phyloP scores from a whole-genome alignment of 2,797 vertebrate species.

The Anableps anableps region DNA sequence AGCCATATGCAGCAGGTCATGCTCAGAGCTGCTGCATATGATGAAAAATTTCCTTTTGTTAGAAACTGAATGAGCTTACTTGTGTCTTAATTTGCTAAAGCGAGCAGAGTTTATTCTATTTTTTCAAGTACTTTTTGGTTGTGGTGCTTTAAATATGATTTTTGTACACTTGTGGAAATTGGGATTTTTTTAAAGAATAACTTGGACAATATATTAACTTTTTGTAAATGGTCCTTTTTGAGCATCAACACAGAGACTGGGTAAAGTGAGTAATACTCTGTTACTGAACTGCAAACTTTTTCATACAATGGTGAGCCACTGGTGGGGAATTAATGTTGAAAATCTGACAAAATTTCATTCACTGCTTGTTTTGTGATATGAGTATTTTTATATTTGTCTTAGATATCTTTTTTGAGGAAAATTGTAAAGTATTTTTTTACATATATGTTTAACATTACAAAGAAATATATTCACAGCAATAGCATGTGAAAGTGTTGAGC shows the following conservation, averaged over 20 bases:
- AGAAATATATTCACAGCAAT: neutral
- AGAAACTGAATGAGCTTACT: slow-evolving; percentile 5
- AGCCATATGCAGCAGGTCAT: slow-evolving; percentile 10
- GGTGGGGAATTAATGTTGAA: neutral
- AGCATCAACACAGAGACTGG: neutral
- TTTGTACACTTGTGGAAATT: neutral
- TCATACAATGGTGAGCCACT: neutral
- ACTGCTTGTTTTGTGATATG: neutral
- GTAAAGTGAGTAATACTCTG: neutral
- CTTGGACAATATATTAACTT: neutral
- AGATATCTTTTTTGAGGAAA: neutral
- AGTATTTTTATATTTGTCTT: neutral
- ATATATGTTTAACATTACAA: neutral
- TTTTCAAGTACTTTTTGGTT: no score
- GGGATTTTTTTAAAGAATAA: neutral
- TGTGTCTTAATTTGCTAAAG: slow-evolving; percentile 7
- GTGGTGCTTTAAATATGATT: no score
- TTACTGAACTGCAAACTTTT: slow-evolving; percentile 1
- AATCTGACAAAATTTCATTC: neutral
- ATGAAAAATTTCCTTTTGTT: slow-evolving; percentile 8
- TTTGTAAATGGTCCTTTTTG: neutral
- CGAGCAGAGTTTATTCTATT: neutral
- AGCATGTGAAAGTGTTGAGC: neutral
- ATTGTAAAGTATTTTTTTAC: neutral
- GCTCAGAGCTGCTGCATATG: slow-evolving; percentile 11